Conservation (phyloP, 2,888 invertebrate genomes). For the Orthosia cruda region DNA sequence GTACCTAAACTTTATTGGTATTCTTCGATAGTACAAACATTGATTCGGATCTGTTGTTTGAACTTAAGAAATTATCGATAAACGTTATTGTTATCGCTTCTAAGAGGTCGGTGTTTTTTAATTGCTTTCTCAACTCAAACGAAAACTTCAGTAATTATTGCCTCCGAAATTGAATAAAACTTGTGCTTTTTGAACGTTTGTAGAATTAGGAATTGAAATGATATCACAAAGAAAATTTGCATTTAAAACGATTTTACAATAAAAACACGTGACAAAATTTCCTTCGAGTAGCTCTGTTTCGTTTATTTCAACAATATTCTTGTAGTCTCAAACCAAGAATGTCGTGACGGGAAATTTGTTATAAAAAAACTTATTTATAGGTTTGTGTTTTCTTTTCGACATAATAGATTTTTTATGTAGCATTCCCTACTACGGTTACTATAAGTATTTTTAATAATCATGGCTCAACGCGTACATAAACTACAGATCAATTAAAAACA, state of each 20-base stretch:
- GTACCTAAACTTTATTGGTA: conserved; percentile 17
- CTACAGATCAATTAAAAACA: background rate
- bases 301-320: too few relatives aligned
- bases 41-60: conserved; percentile 29
- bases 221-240: too few relatives aligned
- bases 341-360: too few relatives aligned
- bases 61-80: conserved; percentile 29
- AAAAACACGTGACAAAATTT: too few relatives aligned
- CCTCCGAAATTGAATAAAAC: conserved; percentile 9
- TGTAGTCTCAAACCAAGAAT: too few relatives aligned
- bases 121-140: conserved; percentile 37
- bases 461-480: background rate
- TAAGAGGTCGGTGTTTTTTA: conserved; percentile 19
- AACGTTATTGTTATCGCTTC: conserved; percentile 22
- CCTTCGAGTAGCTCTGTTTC: too few relatives aligned
- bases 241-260: too few relatives aligned
- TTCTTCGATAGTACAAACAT: conserved; percentile 21
- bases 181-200: conserved; percentile 18
- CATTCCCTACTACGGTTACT: background rate
- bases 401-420: too few relatives aligned
- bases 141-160: conserved; percentile 34
- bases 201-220: background rate
- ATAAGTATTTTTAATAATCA: too few relatives aligned
- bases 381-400: background rate
- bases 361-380: background rate